A percentile compares a stretch with the other conserved stretches of the same genome.
Conservation (phyloP, 2,113 vertebrate genomes). For the Leptobrachium leishanense region DNA sequence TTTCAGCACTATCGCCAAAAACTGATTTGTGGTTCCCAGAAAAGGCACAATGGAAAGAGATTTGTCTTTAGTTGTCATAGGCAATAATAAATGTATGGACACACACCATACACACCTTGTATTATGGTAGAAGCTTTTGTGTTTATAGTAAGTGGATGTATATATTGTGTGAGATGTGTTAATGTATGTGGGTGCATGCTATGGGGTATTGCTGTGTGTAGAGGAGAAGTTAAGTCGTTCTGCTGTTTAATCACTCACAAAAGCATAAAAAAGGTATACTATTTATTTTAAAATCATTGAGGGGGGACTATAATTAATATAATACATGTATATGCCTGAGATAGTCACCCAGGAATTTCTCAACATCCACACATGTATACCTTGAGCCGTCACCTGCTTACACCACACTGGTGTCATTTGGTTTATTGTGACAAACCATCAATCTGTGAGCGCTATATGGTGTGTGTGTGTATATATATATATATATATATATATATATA, state of each 20-base stretch:
- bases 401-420: neutral
- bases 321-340: neutral
- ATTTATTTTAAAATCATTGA: neutral
- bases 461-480: too few relatives aligned
- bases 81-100: too few relatives aligned
- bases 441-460: neutral
- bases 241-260: constrained; percentile 37
- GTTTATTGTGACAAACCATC: neutral
- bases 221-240: constrained; percentile 47
- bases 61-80: too few relatives aligned
- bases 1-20: neutral
- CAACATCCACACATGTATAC: neutral
- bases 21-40: neutral
- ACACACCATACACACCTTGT: too few relatives aligned
- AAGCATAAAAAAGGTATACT: neutral
- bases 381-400: constrained; percentile 12
- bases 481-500: too few relatives aligned
- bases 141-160: neutral
- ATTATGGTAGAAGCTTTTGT: too few relatives aligned
- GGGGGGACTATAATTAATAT: neutral
- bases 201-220: constrained; percentile 6
- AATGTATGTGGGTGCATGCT: neutral
- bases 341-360: neutral
- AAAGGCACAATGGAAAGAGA: neutral
- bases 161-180: neutral